Evolutionary conservation across 2,888 invertebrate genomes (phyloP).

Genomic region (Cremastinae sp.): DNA sequence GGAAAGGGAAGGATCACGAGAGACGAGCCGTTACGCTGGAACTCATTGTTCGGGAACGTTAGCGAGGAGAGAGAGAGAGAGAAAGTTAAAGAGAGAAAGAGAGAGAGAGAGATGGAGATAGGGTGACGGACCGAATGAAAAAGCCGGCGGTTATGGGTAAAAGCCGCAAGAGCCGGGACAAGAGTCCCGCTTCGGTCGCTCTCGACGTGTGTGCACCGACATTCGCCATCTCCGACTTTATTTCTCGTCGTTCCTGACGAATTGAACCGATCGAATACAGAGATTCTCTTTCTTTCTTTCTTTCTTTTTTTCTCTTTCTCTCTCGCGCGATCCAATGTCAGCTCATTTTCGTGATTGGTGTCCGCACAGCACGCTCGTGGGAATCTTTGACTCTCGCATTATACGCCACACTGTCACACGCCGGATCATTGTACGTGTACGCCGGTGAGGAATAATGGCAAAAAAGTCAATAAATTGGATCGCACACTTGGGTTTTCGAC

Average conservation of each 20-base stretch:
- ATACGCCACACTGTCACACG: conserved; percentile 4
- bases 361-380: conserved; percentile 33
- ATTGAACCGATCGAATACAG: conserved; percentile 52
- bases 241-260: conserved; percentile 54
- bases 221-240: conserved; percentile 51
- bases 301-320: too few relatives aligned
- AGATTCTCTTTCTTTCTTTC: too few relatives aligned
- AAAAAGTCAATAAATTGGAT: conserved; percentile 44
- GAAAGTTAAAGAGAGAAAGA: too few relatives aligned
- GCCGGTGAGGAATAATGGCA: background rate
- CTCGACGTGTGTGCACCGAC: conserved; percentile 27
- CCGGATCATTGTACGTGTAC: too few relatives aligned
- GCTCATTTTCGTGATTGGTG: conserved; percentile 51
- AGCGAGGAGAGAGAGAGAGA: conserved; percentile 37
- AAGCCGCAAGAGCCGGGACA: conserved; percentile 34
- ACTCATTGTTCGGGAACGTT: conserved; percentile 56
- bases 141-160: conserved; percentile 39
- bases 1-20: conserved; percentile 51
- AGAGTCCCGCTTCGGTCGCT: conserved; percentile 15
- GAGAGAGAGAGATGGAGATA: too few relatives aligned
- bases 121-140: conserved; percentile 35
- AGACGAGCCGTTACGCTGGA: conserved; percentile 48
- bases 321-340: conserved; percentile 36
- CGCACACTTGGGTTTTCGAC: conserved; percentile 29
- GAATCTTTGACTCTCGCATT: conserved; percentile 30